Evolutionary conservation across 2,888 invertebrate species (phyloP).

Genomic region (Ormia ochracea): DNA sequence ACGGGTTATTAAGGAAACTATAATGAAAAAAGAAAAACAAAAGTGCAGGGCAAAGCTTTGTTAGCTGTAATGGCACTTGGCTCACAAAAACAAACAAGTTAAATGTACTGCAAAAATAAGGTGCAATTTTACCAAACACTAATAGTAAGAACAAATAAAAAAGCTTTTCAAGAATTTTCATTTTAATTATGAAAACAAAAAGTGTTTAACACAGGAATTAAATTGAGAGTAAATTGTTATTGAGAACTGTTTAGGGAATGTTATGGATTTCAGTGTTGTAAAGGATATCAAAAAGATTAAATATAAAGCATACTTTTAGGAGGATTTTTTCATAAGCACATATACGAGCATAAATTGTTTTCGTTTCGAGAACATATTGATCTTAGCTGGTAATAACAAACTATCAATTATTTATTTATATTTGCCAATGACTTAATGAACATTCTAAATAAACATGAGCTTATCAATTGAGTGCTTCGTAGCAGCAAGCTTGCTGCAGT

Average conservation of each 20-base stretch:
- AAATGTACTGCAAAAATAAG: neutral
- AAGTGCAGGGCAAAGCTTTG: constrained; percentile 19
- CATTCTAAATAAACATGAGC: too few relatives aligned
- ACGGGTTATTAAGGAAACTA: constrained; percentile 12
- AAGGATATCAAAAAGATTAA: too few relatives aligned
- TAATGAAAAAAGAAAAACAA: constrained; percentile 2
- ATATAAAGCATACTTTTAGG: too few relatives aligned
- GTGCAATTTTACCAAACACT: neutral
- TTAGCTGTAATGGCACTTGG: neutral
- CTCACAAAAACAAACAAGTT: constrained; percentile 1
- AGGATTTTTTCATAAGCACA: too few relatives aligned
- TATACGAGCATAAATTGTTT: too few relatives aligned
- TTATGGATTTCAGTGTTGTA: too few relatives aligned
- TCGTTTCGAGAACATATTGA: too few relatives aligned
- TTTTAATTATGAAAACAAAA: neutral
- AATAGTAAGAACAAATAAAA: neutral
- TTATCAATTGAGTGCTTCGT: too few relatives aligned
- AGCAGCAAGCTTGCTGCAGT: too few relatives aligned
- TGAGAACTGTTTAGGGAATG: neutral
- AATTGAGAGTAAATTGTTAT: neutral
- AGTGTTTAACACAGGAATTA: neutral
- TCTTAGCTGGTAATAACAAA: too few relatives aligned
- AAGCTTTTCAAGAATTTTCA: neutral
- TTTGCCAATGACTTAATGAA: too few relatives aligned
- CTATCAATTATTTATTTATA: too few relatives aligned